Conservation (phyloP, 2,888 invertebrate species). For the Melanophora roralis region DNA sequence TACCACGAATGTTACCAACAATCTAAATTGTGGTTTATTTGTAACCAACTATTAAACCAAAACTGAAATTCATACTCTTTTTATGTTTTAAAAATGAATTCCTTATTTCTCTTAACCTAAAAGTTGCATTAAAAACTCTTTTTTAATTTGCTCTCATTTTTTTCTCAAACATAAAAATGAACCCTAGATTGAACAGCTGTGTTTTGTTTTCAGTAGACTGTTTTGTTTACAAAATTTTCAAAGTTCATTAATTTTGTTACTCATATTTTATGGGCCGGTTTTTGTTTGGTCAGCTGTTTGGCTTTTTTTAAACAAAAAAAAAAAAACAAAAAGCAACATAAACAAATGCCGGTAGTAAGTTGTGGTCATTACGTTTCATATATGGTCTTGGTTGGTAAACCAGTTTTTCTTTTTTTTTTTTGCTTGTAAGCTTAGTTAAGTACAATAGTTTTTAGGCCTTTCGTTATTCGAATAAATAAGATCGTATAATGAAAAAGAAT, state of each 20-base stretch:
- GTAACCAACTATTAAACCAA: constrained; percentile 45
- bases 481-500: too few relatives aligned
- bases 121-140: not conserved
- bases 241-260: not conserved
- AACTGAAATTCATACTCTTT: constrained; percentile 28
- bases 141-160: not conserved
- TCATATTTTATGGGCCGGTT: constrained; percentile 40
- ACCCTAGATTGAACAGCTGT: constrained; percentile 39
- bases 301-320: not conserved
- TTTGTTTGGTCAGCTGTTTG: constrained; percentile 53
- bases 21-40: constrained; percentile 53
- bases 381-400: constrained; percentile 23
- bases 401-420: constrained; percentile 26
- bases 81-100: not conserved
- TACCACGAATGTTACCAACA: constrained; percentile 60
- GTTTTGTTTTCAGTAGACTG: constrained; percentile 38
- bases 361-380: constrained; percentile 49
- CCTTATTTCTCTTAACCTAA: constrained; percentile 26
- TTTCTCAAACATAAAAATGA: constrained; percentile 13
- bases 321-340: constrained; percentile 3
- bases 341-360: constrained; percentile 56
- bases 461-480: too few relatives aligned
- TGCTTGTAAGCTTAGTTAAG: not conserved
- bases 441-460: too few relatives aligned
- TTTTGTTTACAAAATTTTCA: constrained; percentile 10